These are phyloP conservation scores for Drosophila niveifrons DNA, from an alignment of 2,888 invertebrate genomes.

Conservation along the genomic window DNA sequence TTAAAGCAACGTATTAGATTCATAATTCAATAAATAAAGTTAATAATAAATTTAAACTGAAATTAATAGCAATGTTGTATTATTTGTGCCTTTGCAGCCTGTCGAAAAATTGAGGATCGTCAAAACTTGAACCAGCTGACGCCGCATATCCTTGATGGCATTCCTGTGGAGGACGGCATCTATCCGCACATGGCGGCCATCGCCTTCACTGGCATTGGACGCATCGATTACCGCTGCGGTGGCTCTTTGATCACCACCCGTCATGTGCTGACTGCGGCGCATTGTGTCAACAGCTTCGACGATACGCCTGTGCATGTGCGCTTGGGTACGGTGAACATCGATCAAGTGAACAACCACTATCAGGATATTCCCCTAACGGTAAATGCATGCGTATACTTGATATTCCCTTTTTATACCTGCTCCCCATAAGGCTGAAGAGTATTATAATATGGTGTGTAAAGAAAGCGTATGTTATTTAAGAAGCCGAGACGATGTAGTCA, in stretches of 20 bases:
- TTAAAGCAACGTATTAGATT: too few relatives aligned
- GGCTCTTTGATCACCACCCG: slow-evolving; percentile 78
- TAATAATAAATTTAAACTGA: too few relatives aligned
- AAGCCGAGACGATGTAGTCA: too few relatives aligned
- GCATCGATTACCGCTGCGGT: slow-evolving; percentile 71
- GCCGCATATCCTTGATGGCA: slow-evolving; percentile 78
- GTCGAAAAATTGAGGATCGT: slow-evolving; percentile 5
- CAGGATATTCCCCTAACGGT: slow-evolving; percentile 68
- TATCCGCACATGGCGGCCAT: slow-evolving; percentile 84
- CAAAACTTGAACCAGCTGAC: slow-evolving; percentile 33
- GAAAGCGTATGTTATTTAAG: too few relatives aligned
- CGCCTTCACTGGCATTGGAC: slow-evolving; percentile 60
- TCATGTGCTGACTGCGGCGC: slow-evolving; percentile 82
- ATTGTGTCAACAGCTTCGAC: slow-evolving; percentile 69
- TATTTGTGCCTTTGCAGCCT: slow-evolving; percentile 25
- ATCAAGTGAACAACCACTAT: slow-evolving; percentile 33
- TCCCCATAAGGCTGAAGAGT: too few relatives aligned
- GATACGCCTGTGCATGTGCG: slow-evolving; percentile 72
- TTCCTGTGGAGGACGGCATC: slow-evolving; percentile 66
- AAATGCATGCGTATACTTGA: slow-evolving; percentile 16
- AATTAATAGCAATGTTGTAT: neutral
- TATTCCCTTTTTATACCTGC: too few relatives aligned
- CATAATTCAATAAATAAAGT: too few relatives aligned
- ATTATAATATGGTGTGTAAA: too few relatives aligned
- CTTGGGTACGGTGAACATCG: slow-evolving; percentile 76